Evolutionary conservation across 2,888 invertebrate species (phyloP).

Genomic region (Idaea biselata): DNA sequence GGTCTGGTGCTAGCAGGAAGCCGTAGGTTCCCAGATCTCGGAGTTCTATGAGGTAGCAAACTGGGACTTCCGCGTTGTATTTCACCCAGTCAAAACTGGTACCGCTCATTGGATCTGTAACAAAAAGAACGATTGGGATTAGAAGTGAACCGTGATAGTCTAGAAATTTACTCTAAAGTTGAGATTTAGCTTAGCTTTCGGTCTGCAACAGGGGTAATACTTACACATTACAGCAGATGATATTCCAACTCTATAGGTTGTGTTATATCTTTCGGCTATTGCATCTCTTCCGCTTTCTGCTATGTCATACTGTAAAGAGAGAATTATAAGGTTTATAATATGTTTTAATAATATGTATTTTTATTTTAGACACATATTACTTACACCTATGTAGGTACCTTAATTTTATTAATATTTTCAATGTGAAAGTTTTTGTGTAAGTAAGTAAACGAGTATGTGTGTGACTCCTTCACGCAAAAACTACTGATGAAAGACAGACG

Average conservation of each 20-base stretch:
- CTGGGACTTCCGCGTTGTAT: constrained; percentile 67
- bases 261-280: constrained; percentile 46
- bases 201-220: constrained; percentile 25
- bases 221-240: constrained; percentile 70
- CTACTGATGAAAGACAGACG: too few species aligned
- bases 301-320: constrained; percentile 58
- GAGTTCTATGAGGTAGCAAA: constrained; percentile 82
- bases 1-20: constrained; percentile 76
- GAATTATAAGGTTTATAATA: background rate
- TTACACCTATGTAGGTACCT: too few species aligned
- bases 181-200: background rate
- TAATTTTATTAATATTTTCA: too few species aligned
- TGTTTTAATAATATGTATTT: too few species aligned
- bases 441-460: too few species aligned
- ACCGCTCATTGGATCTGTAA: constrained; percentile 74
- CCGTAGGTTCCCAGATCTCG: constrained; percentile 80
- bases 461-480: too few species aligned
- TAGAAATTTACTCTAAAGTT: too few species aligned
- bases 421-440: too few species aligned
- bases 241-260: constrained; percentile 57
- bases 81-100: constrained; percentile 82
- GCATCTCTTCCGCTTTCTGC: constrained; percentile 53
- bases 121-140: background rate
- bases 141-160: too few species aligned
- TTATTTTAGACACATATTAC: too few species aligned